Evolutionary conservation across 2,797 vertebrate species (phyloP).

Genomic region (Cyclopterus lumpus): DNA sequence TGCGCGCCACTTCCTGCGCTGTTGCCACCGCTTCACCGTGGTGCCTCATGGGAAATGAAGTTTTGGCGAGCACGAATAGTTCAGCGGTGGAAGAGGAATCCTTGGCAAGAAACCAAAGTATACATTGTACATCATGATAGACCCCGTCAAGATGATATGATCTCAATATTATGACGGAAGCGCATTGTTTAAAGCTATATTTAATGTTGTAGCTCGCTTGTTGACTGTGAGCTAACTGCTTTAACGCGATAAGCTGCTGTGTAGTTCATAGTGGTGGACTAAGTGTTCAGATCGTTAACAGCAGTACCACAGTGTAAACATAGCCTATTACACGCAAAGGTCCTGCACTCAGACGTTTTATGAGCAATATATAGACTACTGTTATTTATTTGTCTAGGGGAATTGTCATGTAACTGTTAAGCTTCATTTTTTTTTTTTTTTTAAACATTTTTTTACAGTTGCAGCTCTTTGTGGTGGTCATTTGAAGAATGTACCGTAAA

Average conservation of each 20-base stretch:
- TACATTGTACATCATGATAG: not conserved
- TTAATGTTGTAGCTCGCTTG: not conserved
- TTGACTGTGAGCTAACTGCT: not conserved
- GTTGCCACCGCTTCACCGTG: conserved; percentile 52
- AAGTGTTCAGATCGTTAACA: not conserved
- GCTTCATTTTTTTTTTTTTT: too few relatives aligned
- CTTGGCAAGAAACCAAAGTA: not conserved
- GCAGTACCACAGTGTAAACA: not conserved
- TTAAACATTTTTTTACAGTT: not conserved
- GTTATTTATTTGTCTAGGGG: not conserved
- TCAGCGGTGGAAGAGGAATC: not conserved
- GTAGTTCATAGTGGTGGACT: not conserved
- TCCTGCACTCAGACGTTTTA: not conserved
- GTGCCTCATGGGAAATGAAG: conserved; percentile 70
- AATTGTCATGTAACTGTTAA: not conserved
- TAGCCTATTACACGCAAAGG: not conserved
- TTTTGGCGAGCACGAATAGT: not conserved
- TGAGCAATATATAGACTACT: not conserved
- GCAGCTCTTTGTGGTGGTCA: not conserved
- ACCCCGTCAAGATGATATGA: not conserved
- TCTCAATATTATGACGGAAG: not conserved
- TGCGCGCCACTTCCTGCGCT: conserved; percentile 74
- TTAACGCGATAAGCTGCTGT: not conserved
- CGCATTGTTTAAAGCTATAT: not conserved
- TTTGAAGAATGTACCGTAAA: not conserved